phyloP scores from a whole-genome alignment of 1,140 invertebrate species.

The Charaxes varanes region DNA sequence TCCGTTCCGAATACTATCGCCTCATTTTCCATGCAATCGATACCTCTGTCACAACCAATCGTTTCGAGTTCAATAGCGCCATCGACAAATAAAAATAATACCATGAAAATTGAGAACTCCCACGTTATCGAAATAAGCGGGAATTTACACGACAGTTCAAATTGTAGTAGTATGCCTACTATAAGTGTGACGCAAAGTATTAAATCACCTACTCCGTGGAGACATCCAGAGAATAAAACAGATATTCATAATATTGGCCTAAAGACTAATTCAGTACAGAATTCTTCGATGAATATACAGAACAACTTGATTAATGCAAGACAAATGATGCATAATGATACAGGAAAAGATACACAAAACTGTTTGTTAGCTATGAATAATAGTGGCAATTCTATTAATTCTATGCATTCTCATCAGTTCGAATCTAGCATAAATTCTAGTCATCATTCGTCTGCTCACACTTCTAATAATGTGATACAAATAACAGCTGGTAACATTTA shows the following conservation, averaged over 20 bases:
- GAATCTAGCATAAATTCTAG: slow-evolving; percentile 46
- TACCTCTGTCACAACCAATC: slow-evolving; percentile 63
- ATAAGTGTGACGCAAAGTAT: slow-evolving; percentile 64
- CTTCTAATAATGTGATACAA: slow-evolving; percentile 63
- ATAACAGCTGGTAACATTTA: slow-evolving; percentile 66
- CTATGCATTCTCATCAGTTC: slow-evolving; percentile 53
- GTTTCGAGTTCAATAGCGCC: slow-evolving; percentile 64
- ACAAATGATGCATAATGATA: slow-evolving; percentile 42
- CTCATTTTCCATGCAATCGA: slow-evolving; percentile 60
- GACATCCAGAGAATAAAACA: slow-evolving; percentile 52
- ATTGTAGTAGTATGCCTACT: slow-evolving; percentile 47
- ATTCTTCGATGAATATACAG: slow-evolving; percentile 41
- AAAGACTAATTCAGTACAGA: slow-evolving; percentile 36
- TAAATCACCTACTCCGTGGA: slow-evolving; percentile 66
- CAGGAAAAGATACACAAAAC: slow-evolving; percentile 53
- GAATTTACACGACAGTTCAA: slow-evolving; percentile 57
- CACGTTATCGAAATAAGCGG: slow-evolving; percentile 68
- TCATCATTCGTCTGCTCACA: slow-evolving; percentile 48
- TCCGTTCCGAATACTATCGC: slow-evolving; percentile 55
- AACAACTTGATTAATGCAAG: slow-evolving; percentile 38
- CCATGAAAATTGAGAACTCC: slow-evolving; percentile 62
- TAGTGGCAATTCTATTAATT: slow-evolving; percentile 34
- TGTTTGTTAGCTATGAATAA: slow-evolving; percentile 50
- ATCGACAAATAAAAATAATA: slow-evolving; percentile 46
- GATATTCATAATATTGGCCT: slow-evolving; percentile 49